Conservation (phyloP, 2,888 invertebrate species). For the Ctena decussata region DNA sequence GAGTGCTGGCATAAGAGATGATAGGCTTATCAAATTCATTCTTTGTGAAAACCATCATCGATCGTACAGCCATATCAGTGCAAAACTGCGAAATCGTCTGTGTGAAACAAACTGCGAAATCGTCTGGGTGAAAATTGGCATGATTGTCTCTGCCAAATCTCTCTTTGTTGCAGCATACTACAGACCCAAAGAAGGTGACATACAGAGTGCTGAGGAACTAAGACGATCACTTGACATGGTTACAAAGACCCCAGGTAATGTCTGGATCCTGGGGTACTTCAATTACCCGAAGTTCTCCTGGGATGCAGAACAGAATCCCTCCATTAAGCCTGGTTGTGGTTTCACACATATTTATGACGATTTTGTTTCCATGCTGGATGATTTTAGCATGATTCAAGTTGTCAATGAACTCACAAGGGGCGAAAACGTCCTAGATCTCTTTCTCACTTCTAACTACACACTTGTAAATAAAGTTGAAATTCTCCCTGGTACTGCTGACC, state of each 20-base stretch:
- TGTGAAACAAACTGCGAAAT: conserved; percentile 31
- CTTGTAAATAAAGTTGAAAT: not conserved
- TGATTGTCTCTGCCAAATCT: not conserved
- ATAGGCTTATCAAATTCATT: too few relatives aligned
- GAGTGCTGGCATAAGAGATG: too few relatives aligned
- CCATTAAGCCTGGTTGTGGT: not conserved
- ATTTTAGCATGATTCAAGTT: conserved; percentile 24
- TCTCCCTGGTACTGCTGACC: conserved; percentile 27
- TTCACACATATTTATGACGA: conserved; percentile 5
- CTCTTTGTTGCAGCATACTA: conserved; percentile 29
- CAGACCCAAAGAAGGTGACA: conserved; percentile 11
- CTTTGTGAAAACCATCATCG: too few relatives aligned
- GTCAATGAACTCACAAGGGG: conserved; percentile 16
- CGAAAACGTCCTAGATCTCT: conserved; percentile 26
- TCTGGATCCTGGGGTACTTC: conserved; percentile 25
- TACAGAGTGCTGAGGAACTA: conserved; percentile 9
- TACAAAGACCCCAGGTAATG: conserved; percentile 13
- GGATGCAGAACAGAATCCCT: not conserved
- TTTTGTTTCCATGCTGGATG: conserved; percentile 18
- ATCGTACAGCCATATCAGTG: too few relatives aligned
- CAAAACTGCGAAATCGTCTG: too few relatives aligned
- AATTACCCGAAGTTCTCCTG: conserved; percentile 27
- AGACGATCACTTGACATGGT: conserved; percentile 8
- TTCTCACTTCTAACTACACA: conserved; percentile 29
- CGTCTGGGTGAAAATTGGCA: conserved; percentile 14